These are phyloP conservation scores for Agriopis marginaria DNA, from an alignment of 2,888 invertebrate species.

Conservation along the genomic window DNA sequence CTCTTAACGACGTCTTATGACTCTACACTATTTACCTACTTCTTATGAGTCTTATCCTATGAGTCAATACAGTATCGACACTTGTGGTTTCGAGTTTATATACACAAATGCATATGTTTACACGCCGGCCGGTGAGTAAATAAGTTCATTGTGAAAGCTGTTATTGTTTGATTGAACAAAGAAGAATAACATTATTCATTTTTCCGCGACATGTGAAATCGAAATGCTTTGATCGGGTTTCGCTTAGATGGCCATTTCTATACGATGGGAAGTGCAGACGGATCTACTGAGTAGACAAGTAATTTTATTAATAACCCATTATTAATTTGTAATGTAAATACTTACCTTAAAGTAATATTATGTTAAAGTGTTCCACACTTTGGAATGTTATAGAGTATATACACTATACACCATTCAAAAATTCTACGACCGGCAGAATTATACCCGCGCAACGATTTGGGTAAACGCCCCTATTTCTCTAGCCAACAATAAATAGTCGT, in stretches of 20 bases:
- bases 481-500: no score
- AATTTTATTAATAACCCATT: background rate
- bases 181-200: slow-evolving; percentile 32
- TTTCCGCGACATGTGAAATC: slow-evolving; percentile 43
- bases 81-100: slow-evolving; percentile 28
- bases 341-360: background rate
- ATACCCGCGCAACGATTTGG: no score
- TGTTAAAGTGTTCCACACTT: no score
- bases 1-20: slow-evolving; percentile 2
- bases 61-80: slow-evolving; percentile 36
- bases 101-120: slow-evolving; percentile 37
- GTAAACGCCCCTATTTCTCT: no score
- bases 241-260: slow-evolving; percentile 18
- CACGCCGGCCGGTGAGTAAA: slow-evolving; percentile 29
- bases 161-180: slow-evolving; percentile 40
- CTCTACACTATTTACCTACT: background rate
- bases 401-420: no score
- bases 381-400: no score
- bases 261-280: slow-evolving; percentile 14
- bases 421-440: no score
- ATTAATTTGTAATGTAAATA: slow-evolving; percentile 9
- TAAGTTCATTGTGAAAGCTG: slow-evolving; percentile 40
- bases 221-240: slow-evolving; percentile 41
- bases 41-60: slow-evolving; percentile 6
- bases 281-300: background rate